Evolutionary conservation across 2,797 vertebrate species (phyloP).

Genomic region (Fistularia commersonii): DNA sequence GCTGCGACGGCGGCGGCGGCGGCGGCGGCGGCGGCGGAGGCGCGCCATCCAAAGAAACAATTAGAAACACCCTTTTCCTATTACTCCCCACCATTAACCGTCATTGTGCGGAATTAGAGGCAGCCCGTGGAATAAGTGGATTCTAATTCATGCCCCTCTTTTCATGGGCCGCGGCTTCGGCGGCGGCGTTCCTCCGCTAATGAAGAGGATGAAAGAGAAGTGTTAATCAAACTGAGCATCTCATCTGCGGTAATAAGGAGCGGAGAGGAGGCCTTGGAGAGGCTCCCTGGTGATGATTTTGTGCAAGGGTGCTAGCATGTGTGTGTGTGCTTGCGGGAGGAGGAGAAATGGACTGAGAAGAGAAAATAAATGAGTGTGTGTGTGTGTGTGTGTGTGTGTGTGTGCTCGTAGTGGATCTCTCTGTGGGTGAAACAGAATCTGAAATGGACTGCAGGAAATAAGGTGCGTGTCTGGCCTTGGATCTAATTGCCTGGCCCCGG

Average conservation of each 20-base stretch:
- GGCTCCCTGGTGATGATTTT: slow-evolving; percentile 31
- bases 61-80: slow-evolving; percentile 63
- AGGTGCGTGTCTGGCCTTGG: slow-evolving; percentile 20
- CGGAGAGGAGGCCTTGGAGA: slow-evolving; percentile 42
- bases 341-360: slow-evolving; percentile 3
- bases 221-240: slow-evolving; percentile 67
- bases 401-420: slow-evolving; percentile 8
- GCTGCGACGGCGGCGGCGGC: slow-evolving; percentile 51
- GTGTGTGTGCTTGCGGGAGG: slow-evolving; percentile 9
- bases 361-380: no score
- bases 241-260: slow-evolving; percentile 59
- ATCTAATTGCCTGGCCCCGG: slow-evolving; percentile 31
- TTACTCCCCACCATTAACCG: slow-evolving; percentile 52
- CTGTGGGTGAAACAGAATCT: slow-evolving; percentile 13
- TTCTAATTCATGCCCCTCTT: slow-evolving; percentile 60
- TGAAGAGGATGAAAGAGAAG: slow-evolving; percentile 70
- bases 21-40: no score
- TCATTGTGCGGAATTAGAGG: slow-evolving; percentile 55
- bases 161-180: slow-evolving; percentile 35
- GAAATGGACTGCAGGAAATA: slow-evolving; percentile 19
- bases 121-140: slow-evolving; percentile 56
- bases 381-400: slow-evolving; percentile 1
- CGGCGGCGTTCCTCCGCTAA: slow-evolving; percentile 49
- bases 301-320: no score
- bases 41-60: slow-evolving; percentile 52